These are phyloP conservation scores for Casuarius casuarius DNA, from an alignment of 2,113 vertebrate genomes.

Conservation along the genomic window DNA sequence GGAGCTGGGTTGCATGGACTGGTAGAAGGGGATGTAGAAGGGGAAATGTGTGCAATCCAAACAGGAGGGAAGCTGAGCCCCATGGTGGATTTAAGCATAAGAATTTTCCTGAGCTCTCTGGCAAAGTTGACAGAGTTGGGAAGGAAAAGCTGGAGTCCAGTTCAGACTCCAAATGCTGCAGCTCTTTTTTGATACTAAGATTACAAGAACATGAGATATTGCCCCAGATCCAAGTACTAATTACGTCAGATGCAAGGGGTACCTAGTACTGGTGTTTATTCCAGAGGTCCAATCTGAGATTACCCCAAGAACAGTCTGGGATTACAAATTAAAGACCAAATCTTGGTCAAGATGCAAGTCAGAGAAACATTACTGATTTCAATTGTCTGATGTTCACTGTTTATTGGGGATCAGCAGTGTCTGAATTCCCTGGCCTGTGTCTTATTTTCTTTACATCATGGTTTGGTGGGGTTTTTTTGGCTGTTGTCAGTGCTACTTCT, in stretches of 20 bases:
- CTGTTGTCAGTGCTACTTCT: neutral
- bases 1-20: neutral
- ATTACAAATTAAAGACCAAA: neutral
- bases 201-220: neutral
- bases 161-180: neutral
- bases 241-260: neutral
- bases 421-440: neutral
- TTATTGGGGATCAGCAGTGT: neutral
- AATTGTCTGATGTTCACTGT: neutral
- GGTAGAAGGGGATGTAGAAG: neutral
- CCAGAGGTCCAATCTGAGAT: neutral
- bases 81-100: no score
- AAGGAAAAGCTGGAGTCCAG: neutral
- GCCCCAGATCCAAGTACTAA: no score
- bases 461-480: neutral
- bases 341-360: neutral
- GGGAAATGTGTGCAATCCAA: fast-evolving
- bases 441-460: neutral
- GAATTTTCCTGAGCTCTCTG: neutral
- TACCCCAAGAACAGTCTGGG: neutral
- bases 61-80: no score
- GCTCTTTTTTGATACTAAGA: neutral
- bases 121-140: neutral
- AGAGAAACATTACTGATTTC: neutral
- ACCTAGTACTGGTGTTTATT: no score